phyloP scores from a whole-genome alignment of 2,797 vertebrate species.

The Thripadectes ignobilis region DNA sequence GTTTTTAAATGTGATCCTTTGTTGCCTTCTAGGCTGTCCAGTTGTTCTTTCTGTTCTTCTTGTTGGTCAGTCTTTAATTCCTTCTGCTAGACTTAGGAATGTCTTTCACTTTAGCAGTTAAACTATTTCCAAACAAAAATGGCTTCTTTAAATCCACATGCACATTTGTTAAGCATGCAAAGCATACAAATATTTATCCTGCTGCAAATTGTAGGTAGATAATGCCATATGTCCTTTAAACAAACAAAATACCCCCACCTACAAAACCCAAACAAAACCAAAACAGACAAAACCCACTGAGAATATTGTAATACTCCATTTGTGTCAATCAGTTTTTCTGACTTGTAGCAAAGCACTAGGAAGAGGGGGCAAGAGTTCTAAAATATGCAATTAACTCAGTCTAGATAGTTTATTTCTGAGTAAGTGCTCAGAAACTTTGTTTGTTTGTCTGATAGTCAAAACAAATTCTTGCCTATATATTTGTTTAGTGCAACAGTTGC shows the following conservation, averaged over 20 bases:
- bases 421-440: not conserved
- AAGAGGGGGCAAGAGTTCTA: not conserved
- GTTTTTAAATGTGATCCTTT: not conserved
- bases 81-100: not conserved
- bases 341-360: not conserved
- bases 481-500: not conserved
- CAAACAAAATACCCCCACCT: not conserved
- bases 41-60: not conserved
- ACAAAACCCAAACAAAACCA: not conserved
- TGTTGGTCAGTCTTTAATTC: not conserved
- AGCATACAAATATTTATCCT: not conserved
- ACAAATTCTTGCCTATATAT: not conserved
- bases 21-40: not conserved
- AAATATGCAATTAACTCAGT: not conserved
- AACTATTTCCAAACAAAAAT: not conserved
- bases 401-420: not conserved
- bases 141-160: not conserved
- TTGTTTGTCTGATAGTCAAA: not conserved
- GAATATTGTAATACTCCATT: not conserved
- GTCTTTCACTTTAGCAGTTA: not conserved
- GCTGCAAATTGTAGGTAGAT: not conserved
- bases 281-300: not conserved
- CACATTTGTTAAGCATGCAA: not conserved
- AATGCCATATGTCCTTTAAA: not conserved
- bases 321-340: not conserved